phyloP scores from a whole-genome alignment of 2,113 vertebrate species.

The Rhinopomastus cyanomelas region DNA sequence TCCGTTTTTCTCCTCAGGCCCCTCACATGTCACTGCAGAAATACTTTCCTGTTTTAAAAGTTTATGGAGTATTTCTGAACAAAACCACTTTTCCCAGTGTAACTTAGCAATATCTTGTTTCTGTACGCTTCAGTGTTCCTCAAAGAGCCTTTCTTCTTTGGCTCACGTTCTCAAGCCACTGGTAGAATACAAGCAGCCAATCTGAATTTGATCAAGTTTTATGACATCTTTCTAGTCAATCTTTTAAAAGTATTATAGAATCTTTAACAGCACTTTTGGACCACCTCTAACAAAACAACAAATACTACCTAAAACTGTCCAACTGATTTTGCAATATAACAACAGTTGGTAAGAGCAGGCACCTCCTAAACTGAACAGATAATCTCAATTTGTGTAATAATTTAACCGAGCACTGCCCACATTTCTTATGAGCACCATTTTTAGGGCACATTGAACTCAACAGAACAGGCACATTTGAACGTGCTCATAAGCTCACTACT shows the following conservation, averaged over 20 bases:
- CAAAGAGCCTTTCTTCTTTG: background rate
- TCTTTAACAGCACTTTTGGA: background rate
- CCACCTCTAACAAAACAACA: background rate
- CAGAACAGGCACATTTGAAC: background rate
- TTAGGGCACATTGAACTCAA: background rate
- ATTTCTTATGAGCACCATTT: background rate
- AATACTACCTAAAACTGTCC: background rate
- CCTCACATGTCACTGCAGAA: background rate
- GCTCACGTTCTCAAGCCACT: background rate
- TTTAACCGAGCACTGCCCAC: background rate
- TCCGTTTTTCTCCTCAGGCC: background rate
- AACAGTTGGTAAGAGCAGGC: rapidly evolving
- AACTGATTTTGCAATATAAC: background rate
- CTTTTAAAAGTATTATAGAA: background rate
- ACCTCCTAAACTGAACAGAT: background rate
- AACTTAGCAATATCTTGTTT: background rate
- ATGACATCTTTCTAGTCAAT: background rate
- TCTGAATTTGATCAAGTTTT: background rate
- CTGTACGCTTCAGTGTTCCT: background rate
- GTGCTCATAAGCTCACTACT: background rate
- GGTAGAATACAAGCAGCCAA: background rate
- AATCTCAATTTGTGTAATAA: background rate
- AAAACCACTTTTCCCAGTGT: background rate
- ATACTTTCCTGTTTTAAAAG: background rate
- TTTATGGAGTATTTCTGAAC: background rate